Conservation (phyloP, 1,140 invertebrate species). For the Ceratitis capitata region DNA sequence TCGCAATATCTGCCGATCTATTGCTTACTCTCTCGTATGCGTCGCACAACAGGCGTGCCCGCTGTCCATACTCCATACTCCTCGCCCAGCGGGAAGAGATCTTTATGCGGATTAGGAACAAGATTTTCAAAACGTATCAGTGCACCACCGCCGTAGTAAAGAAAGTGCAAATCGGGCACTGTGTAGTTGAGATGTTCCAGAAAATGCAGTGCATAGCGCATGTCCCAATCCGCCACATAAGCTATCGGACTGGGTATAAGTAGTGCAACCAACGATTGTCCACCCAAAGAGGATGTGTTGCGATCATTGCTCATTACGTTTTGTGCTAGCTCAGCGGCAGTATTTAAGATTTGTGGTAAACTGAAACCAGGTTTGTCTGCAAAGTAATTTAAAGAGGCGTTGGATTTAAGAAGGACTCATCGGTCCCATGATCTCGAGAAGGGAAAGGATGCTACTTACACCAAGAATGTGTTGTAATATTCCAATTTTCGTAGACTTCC, state of each 20-base stretch:
- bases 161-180: slow-evolving; percentile 68
- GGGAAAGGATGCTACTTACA: slow-evolving; percentile 66
- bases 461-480: slow-evolving; percentile 67
- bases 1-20: neutral
- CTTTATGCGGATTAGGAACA: slow-evolving; percentile 61
- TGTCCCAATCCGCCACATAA: slow-evolving; percentile 64
- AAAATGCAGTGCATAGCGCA: slow-evolving; percentile 65
- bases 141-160: slow-evolving; percentile 67
- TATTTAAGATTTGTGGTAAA: slow-evolving; percentile 65
- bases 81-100: slow-evolving; percentile 60
- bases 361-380: slow-evolving; percentile 67
- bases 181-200: slow-evolving; percentile 65
- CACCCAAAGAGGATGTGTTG: slow-evolving; percentile 61
- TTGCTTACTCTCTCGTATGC: slow-evolving; percentile 60
- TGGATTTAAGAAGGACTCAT: neutral
- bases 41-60: slow-evolving; percentile 52
- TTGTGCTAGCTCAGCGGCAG: slow-evolving; percentile 58
- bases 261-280: slow-evolving; percentile 69
- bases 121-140: slow-evolving; percentile 67
- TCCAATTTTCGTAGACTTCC: slow-evolving; percentile 68
- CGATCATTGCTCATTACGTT: slow-evolving; percentile 65
- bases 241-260: slow-evolving; percentile 64
- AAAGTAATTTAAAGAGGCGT: slow-evolving; percentile 47
- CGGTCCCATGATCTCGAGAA: too few species aligned
- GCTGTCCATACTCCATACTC: slow-evolving; percentile 47